Evolutionary conservation across 2,113 vertebrate species (phyloP).

Genomic region (Phylloscopus trochilus): DNA sequence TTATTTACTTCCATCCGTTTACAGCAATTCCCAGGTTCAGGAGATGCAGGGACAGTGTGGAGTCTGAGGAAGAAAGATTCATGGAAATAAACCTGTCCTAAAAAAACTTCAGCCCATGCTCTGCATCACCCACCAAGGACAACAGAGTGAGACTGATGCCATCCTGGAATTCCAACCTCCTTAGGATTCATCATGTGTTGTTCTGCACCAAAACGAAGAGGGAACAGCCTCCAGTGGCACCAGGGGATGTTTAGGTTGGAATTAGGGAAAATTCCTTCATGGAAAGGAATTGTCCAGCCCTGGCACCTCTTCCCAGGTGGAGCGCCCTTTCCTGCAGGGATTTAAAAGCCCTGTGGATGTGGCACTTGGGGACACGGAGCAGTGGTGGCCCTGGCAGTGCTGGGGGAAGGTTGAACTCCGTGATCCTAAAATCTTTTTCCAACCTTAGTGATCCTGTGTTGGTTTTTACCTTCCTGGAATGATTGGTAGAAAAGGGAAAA

Average conservation of each 20-base stretch:
- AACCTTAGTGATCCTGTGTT: accelerated
- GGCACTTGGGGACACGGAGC: background rate
- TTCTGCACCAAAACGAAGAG: background rate
- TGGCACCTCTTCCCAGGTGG: background rate
- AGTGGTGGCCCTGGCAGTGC: background rate
- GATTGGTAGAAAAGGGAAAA: background rate
- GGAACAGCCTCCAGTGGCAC: background rate
- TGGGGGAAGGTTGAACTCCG: no score
- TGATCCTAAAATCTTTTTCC: background rate
- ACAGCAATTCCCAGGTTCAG: background rate
- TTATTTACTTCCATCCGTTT: background rate
- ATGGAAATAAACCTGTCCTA: background rate
- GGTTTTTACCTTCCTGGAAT: background rate
- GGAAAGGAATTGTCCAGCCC: background rate
- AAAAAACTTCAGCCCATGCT: background rate
- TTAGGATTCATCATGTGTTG: background rate
- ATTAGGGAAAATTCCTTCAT: background rate
- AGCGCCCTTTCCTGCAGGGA: background rate
- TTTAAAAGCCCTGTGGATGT: background rate
- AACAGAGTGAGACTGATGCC: background rate
- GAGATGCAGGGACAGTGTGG: background rate
- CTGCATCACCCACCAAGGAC: background rate
- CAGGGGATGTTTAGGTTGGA: background rate
- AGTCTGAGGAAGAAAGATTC: background rate
- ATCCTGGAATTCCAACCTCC: background rate